Base-by-base conservation (phyloP, 2,113 vertebrate species). In the Leptobrachium leishanense region DNA sequence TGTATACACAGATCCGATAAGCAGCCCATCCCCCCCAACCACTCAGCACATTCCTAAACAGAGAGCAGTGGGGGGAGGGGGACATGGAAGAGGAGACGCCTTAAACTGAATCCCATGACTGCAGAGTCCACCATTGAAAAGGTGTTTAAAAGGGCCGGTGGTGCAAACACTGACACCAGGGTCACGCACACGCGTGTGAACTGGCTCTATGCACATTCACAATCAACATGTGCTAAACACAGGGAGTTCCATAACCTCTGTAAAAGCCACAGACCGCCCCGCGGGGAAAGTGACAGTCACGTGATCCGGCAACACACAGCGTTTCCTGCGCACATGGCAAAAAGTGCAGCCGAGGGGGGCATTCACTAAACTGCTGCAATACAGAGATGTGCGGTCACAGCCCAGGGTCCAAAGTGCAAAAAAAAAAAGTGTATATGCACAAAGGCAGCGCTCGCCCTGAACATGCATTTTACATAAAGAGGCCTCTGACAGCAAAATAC, bases 11-110 rank as follows among this genome's bases (percentile, higher is more conserved):
- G 50, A 41, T 55, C 54, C 13, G 55, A 63, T 20, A 64, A n/a
- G 15, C 20, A 1, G n/a, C 57, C 77, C 59, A 20, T 65, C 77
- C 77, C 69, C 68, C 13, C n/a, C 62, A n/a, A n/a, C 41, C 13
- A 12, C 2, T 54, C 62, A 75, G 11, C 62, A 73, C 7, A 79
- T 73, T 79, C 62, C 70, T 43, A 2, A 57, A 40, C 43, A 57
- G 76, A 62, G 15, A 43, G 6, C 3, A n/a, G 15, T 67, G 65
- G 76, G 77, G 76, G 70, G 20, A n/a, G n/a, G 20, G 50, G 77
- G 77, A 13, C 1, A 5, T 31, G 6, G 5, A 2, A 12, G 3
- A 57, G 39, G 50, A 68, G 7, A 11, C 64, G 15, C 46, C 39
- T 43, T 5, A 69, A 3, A 50, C 68, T 11, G n/a, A 20, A n/a